These are phyloP conservation scores for Acanthacorydalis orientalis DNA, from an alignment of 2,888 invertebrate genomes.

Conservation along the genomic window DNA sequence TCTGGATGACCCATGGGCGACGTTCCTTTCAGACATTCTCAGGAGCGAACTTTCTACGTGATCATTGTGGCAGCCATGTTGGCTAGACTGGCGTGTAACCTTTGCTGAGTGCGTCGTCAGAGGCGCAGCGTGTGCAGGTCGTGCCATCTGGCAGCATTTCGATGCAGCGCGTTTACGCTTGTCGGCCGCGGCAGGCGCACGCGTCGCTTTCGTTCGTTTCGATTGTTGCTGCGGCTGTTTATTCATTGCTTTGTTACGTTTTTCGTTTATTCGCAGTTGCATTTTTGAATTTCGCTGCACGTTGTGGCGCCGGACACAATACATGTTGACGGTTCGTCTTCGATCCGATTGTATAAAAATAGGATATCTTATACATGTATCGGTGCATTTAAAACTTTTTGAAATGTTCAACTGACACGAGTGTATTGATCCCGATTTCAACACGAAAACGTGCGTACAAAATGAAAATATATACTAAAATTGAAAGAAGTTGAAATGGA, in stretches of 20 bases:
- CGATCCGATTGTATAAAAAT: no score
- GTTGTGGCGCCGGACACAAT: not conserved
- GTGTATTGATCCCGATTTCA: no score
- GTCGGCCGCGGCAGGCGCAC: constrained; percentile 8
- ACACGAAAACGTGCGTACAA: not conserved
- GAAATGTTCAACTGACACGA: no score
- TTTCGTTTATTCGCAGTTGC: constrained; percentile 17
- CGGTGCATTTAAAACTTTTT: no score
- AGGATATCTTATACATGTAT: no score
- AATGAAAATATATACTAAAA: not conserved
- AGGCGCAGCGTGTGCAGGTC: constrained; percentile 11
- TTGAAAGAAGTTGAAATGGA: not conserved
- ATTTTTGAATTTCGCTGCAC: constrained; percentile 7
- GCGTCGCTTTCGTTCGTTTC: not conserved
- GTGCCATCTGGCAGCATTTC: constrained; percentile 2
- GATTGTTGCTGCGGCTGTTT: not conserved
- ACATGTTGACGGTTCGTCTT: no score
- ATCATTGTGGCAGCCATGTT: constrained; percentile 44
- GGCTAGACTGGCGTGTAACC: constrained; percentile 26
- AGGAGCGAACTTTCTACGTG: constrained; percentile 17
- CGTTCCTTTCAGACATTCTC: constrained; percentile 18
- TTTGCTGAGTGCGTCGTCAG: constrained; percentile 15
- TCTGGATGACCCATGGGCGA: constrained; percentile 38
- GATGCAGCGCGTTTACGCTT: constrained; percentile 6
- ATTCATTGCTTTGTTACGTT: not conserved